Evolutionary conservation across 2,113 vertebrate genomes (phyloP).

Genomic region (Fregetta grallaria): DNA sequence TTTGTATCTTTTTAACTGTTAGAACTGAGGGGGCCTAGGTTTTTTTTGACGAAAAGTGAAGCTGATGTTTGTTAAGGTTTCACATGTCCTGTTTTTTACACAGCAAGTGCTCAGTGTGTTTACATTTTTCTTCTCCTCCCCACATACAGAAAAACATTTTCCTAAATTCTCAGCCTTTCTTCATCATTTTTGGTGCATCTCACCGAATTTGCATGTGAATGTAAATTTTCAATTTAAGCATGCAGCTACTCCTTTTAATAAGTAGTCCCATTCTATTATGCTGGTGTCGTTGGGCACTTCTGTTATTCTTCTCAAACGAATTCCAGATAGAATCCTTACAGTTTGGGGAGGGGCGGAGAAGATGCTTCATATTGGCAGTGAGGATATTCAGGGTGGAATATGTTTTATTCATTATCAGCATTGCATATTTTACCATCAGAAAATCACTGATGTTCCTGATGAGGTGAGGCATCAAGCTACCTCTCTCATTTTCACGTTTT

Average conservation of each 20-base stretch:
- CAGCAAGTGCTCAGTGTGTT: background rate
- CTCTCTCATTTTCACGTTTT: background rate
- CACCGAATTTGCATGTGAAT: background rate
- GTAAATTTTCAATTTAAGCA: background rate
- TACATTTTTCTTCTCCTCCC: background rate
- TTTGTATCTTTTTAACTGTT: constrained; percentile 27
- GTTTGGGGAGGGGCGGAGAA: background rate
- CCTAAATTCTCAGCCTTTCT: background rate
- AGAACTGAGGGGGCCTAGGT: background rate
- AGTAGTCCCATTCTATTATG: background rate
- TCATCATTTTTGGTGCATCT: background rate
- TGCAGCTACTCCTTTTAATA: background rate
- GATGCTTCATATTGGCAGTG: background rate
- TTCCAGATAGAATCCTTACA: background rate
- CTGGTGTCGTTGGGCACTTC: background rate
- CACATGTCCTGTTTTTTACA: background rate
- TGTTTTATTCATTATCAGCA: background rate
- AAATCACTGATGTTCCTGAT: background rate
- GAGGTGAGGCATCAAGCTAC: background rate
- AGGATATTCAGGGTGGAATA: background rate
- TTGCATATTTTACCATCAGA: background rate
- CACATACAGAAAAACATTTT: background rate
- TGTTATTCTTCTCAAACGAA: background rate
- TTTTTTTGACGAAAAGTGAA: background rate
- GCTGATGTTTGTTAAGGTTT: background rate